Evolutionary conservation across 2,797 vertebrate genomes (phyloP), one percentile per base, ranked within the genome.

Genomic region (Dermochelys coriacea): DNA sequence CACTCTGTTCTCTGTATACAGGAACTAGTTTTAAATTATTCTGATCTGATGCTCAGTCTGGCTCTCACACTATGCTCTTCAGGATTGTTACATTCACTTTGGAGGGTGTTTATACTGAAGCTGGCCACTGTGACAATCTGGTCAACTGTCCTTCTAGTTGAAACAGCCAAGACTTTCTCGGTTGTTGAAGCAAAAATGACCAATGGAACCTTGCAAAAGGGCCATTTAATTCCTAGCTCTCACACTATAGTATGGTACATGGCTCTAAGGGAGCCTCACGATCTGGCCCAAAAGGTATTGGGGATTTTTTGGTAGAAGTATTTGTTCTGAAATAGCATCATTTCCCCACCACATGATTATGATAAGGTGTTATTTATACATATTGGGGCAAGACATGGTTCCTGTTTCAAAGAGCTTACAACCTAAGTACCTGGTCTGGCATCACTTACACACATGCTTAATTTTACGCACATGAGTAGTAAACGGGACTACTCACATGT

Each of bases 391-490:
- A 12, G 68, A 23, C 68, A 71, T 41, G n/a, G 10, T 71, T 37
- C 82, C 64, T 85, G 78, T 52, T 95, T 85, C 91, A 91, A 94
- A 88, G 68, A 12, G 23, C 16, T 68, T 68, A 37, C n/a, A 61
- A 91, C 92, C 82, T 83, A 81, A 86, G 82, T 89, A 49, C 23
- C 57, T 88, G 89, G 91, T 55, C 91, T 80, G 88, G 68, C 82
- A 84, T 96, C 57, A 80, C 49, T 87, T 87, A 89, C 51, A 64
- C 80, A 94, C 5, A 3, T 34, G 37, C 19, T 94, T 93, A 86
- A 92, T 87, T 90, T 94, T 90, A 95, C 59, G 64, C n/a, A 86
- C 51, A 91, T 34, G 57, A 94, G 50, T 93, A 94, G 88, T 77
- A 95, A 1, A 77, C 52, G 83, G 90, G 89, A 89, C 71, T 91